Evolutionary conservation across 2,797 vertebrate species (phyloP).

Genomic region (Choloepus didactylus): DNA sequence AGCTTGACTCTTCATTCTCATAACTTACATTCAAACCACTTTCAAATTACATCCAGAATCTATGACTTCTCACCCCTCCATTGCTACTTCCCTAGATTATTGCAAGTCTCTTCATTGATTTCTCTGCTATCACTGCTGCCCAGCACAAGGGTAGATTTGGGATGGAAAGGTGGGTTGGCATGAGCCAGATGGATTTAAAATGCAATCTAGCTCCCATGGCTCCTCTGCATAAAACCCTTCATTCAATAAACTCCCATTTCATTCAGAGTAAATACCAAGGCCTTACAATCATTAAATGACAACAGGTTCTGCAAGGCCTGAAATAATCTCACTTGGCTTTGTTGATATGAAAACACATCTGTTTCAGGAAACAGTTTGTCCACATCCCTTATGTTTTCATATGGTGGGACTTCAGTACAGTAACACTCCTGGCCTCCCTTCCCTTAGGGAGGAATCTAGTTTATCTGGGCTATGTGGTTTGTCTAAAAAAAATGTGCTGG

Average conservation of each 20-base stretch:
- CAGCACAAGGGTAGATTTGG: not conserved
- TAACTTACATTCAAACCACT: not conserved
- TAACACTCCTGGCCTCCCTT: not conserved
- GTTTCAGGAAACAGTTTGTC: not conserved
- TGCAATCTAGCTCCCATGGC: not conserved
- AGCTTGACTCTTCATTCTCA: not conserved
- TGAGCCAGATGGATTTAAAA: not conserved
- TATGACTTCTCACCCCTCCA: not conserved
- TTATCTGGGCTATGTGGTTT: not conserved
- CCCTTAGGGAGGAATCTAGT: not conserved
- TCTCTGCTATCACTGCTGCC: not conserved
- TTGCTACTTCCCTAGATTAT: not conserved
- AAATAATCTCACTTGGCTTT: not conserved
- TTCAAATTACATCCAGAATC: not conserved
- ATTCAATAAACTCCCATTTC: not conserved
- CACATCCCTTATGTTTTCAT: not conserved
- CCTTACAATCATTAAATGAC: not conserved
- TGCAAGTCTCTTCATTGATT: not conserved
- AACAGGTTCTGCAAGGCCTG: accelerated
- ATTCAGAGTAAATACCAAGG: not conserved
- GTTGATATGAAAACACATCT: not conserved
- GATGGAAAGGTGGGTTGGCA: not conserved
- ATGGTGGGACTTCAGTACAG: not conserved
- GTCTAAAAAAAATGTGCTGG: not conserved
- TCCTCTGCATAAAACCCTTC: not conserved